Percentiles rank a stretch among this genome's conserved stretches.
phyloP scores from a whole-genome alignment of 2,113 vertebrate species.

The Crocuta crocuta region DNA sequence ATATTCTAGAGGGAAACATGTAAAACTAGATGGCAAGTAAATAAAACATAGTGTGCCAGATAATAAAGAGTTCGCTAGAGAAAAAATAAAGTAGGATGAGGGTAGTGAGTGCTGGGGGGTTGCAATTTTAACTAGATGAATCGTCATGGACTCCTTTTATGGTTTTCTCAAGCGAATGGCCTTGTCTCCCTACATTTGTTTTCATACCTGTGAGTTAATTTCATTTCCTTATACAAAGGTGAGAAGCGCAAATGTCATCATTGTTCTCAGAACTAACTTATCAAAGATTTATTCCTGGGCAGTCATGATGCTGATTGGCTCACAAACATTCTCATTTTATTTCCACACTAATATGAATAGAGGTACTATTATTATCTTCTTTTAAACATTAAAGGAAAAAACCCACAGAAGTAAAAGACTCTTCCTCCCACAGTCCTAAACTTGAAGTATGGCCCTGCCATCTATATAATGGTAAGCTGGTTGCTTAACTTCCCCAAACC shows the following conservation, averaged over 20 bases:
- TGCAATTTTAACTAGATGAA: not conserved
- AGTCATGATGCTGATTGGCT: not conserved
- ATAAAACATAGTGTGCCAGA: not conserved
- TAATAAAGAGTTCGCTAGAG: not conserved
- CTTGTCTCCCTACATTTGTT: not conserved
- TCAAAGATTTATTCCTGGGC: not conserved
- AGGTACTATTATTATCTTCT: not conserved
- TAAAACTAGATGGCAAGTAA: not conserved
- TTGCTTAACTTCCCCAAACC: not conserved
- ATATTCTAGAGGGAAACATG: not conserved
- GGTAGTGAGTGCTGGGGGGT: not conserved
- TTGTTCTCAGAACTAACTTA: not conserved
- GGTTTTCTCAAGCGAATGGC: not conserved
- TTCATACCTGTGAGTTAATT: not conserved
- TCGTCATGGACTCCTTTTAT: not conserved
- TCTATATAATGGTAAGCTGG: not conserved
- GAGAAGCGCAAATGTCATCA: not conserved
- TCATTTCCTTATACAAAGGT: not conserved
- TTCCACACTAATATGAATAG: not conserved
- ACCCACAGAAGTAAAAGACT: not conserved
- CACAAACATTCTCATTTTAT: not conserved
- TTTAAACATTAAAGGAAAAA: not conserved
- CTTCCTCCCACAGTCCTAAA: not conserved
- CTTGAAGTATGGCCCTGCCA: not conserved
- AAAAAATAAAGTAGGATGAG: not conserved